Evolutionary conservation across 1,140 invertebrate species (phyloP).

Genomic region (Zeugodacus cucurbitae): DNA sequence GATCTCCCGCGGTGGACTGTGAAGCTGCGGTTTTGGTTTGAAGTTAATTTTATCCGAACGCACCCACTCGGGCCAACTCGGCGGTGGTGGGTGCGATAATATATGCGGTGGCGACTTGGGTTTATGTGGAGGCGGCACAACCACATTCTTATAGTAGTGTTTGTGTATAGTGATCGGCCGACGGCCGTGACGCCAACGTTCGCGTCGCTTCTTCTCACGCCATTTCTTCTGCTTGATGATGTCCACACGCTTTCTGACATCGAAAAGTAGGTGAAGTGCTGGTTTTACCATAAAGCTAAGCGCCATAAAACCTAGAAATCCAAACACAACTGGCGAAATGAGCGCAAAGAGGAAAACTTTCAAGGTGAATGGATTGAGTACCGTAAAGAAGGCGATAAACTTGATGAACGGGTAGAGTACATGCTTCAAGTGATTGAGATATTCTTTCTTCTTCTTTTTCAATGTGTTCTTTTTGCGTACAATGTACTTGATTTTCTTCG

Average conservation of each 20-base stretch:
- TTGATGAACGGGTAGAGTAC: conserved; percentile 61
- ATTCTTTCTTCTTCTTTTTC: conserved; percentile 64
- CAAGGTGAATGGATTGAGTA: conserved; percentile 60
- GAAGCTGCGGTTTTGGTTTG: neutral
- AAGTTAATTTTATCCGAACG: neutral
- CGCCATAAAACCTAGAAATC: conserved; percentile 58
- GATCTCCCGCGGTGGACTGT: neutral
- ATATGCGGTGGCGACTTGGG: neutral
- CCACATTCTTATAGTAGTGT: conserved; percentile 58
- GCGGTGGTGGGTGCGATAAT: neutral
- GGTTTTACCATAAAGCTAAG: conserved; percentile 59
- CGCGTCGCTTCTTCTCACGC: conserved; percentile 50
- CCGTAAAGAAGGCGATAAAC: conserved; percentile 61
- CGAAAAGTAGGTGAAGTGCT: conserved; percentile 56
- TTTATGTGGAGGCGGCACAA: conserved; percentile 50
- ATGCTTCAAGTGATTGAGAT: conserved; percentile 57
- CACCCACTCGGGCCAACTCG: conserved; percentile 38
- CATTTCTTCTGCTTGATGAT: conserved; percentile 50
- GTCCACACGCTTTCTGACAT: conserved; percentile 55
- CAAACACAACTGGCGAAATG: conserved; percentile 58
- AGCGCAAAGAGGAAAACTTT: conserved; percentile 59
- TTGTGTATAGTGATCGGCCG: conserved; percentile 61
- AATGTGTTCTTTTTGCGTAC: conserved; percentile 56
- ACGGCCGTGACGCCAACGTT: conserved; percentile 48
- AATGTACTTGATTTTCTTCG: conserved; percentile 58